phyloP scores from a whole-genome alignment of 2,888 invertebrate species.

The Harpagoxenus sublaevis region DNA sequence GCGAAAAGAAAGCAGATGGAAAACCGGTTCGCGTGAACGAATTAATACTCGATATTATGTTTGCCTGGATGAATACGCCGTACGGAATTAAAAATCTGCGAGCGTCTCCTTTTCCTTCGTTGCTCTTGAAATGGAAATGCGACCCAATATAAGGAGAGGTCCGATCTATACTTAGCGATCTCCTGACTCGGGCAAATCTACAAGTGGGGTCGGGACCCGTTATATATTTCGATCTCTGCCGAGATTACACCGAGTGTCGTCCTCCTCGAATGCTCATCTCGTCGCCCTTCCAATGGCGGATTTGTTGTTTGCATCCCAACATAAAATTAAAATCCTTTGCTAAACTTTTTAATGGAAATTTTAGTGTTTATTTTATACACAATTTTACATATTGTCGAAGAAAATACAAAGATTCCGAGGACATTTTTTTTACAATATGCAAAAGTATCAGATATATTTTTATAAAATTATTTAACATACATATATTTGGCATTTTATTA shows the following conservation, averaged over 20 bases:
- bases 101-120: neutral
- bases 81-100: slow-evolving; percentile 43
- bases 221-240: slow-evolving; percentile 51
- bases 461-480: neutral
- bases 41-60: slow-evolving; percentile 45
- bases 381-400: neutral
- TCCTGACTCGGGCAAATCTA: slow-evolving; percentile 49
- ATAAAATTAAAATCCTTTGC: neutral
- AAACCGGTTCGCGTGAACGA: slow-evolving; percentile 27
- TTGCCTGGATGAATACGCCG: slow-evolving; percentile 29
- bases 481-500: neutral
- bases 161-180: slow-evolving; percentile 51
- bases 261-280: neutral
- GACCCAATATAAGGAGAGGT: slow-evolving; percentile 40
- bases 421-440: neutral
- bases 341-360: neutral
- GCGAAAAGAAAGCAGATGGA: slow-evolving; percentile 39
- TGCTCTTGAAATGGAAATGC: slow-evolving; percentile 51
- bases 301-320: neutral
- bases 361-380: neutral
- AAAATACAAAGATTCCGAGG: neutral
- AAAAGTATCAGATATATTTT: slow-evolving; percentile 5
- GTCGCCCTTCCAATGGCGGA: neutral
- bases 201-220: slow-evolving; percentile 44
- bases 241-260: slow-evolving; percentile 40